Percentiles rank a stretch among this genome's conserved stretches.
Conservation (phyloP, 2,797 vertebrate genomes). For the Prunella strophiata region DNA sequence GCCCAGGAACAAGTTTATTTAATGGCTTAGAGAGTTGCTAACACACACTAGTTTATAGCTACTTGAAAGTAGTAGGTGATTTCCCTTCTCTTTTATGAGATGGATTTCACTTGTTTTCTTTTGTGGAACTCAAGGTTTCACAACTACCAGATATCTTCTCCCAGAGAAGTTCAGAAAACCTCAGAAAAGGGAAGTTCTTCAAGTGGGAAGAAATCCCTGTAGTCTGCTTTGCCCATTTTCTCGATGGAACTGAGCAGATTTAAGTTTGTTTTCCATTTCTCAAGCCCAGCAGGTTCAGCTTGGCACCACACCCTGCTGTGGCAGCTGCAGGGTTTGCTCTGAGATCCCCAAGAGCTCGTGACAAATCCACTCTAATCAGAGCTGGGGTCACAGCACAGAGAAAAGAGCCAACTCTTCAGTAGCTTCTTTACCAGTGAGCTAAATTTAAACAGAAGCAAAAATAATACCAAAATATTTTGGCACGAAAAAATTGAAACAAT, state of each 20-base stretch:
- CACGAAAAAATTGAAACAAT: neutral
- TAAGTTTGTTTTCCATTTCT: neutral
- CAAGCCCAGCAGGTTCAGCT: neutral
- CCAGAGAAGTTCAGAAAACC: neutral
- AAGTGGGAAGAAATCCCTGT: neutral
- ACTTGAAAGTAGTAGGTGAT: neutral
- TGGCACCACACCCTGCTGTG: neutral
- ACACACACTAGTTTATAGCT: neutral
- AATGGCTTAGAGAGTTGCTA: neutral
- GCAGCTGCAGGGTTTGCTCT: neutral
- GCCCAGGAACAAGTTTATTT: neutral
- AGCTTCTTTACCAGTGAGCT: neutral
- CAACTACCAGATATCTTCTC: neutral
- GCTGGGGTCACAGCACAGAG: neutral
- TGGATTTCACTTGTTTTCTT: neutral
- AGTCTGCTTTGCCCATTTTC: neutral
- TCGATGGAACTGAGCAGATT: rapidly evolving
- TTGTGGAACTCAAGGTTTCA: neutral
- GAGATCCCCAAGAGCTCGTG: neutral
- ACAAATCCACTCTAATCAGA: neutral
- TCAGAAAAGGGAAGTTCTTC: neutral
- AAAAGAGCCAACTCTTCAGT: neutral
- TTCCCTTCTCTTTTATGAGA: neutral
- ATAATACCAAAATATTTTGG: neutral
- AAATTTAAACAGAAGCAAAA: neutral